Evolutionary conservation across 64 coral and sea anemone species (phyloP), one percentile per base, ranked within the genome.

Genomic region (Astreopora myriophthalma): DNA sequence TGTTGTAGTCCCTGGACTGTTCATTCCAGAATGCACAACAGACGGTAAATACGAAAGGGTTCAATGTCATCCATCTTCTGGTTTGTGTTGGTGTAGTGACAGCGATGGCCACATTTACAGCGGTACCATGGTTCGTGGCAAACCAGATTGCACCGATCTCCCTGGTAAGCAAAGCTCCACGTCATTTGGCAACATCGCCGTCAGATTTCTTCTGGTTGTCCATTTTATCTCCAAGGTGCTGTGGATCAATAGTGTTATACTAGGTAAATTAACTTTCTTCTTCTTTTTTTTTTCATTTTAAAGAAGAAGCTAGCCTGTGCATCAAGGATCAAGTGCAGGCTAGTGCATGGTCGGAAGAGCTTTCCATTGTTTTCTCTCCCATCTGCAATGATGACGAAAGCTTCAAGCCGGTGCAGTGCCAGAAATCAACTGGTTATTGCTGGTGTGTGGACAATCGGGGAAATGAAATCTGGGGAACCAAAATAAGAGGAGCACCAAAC

Each of bases 391-490:
- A 55, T 24, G 86, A 96, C 40, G 95, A 85, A 30, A 80, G 87
- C 22, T 96, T 86, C 44, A 87, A 93, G 48, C 73, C 62, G 3
- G 80, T 90, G 17, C 95, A 96, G 55, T 96, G 95, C 30, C 48
- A 96, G 28, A 29, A 82, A n/a, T 85, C 91, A 2, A 93, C 87
- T 67, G 91, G 91, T 16, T 93, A 93, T 80, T 96, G 95, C 19
- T 96, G 95, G 95, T 96, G 95, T 96, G 95, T 96, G 1, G 87
- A 96, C 75, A 44, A 75, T 2, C 27, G 52, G 26, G 95, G 95
- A 48, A 92, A 90, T 75, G 95, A 96, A 80, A 26, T 96, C 17
- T 93, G 91, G 44, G 61, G 87, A 24, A 96, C 91, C 10, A 83
- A 72, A n/a, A 90, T 76, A 14, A 89, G 87, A 76, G 91, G 73